These are phyloP conservation scores for Toxonevra muliebris DNA, from an alignment of 2,888 invertebrate species.

Conservation along the genomic window DNA sequence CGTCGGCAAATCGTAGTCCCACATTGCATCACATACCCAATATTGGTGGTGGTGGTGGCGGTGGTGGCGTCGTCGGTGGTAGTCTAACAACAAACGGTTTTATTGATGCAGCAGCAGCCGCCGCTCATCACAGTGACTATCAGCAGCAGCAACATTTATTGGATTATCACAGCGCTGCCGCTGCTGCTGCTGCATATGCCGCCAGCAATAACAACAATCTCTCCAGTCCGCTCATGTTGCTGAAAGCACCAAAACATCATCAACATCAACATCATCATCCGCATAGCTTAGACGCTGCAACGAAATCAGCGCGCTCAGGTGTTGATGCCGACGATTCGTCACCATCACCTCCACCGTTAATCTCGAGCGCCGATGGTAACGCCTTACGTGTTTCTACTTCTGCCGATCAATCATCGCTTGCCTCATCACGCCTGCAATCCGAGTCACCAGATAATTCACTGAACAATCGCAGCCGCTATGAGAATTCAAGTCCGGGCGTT, in stretches of 20 bases:
- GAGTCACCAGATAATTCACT: slow-evolving; percentile 59
- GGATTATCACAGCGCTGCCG: slow-evolving; percentile 59
- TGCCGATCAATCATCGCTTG: slow-evolving; percentile 43
- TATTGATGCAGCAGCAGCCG: slow-evolving; percentile 41
- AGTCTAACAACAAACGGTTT: slow-evolving; percentile 40
- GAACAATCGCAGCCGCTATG: slow-evolving; percentile 52
- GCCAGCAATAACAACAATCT: slow-evolving; percentile 55
- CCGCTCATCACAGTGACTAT: slow-evolving; percentile 49
- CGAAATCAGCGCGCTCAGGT: slow-evolving; percentile 49
- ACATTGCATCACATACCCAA: slow-evolving; percentile 37
- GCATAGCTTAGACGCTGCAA: slow-evolving; percentile 9
- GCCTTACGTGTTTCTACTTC: slow-evolving; percentile 22
- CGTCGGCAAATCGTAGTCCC: slow-evolving; percentile 55
- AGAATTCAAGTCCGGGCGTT: slow-evolving; percentile 63
- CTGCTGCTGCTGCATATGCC: slow-evolving; percentile 54
- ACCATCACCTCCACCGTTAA: slow-evolving; percentile 56
- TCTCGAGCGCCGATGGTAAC: slow-evolving; percentile 39
- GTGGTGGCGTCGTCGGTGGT: slow-evolving; percentile 14
- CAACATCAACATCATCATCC: slow-evolving; percentile 36
- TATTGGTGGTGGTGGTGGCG: slow-evolving; percentile 31
- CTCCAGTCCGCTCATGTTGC: slow-evolving; percentile 53
- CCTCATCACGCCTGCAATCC: slow-evolving; percentile 60
- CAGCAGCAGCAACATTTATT: slow-evolving; percentile 52
- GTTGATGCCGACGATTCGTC: slow-evolving; percentile 60
- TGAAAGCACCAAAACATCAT: slow-evolving; percentile 45